Evolutionary conservation across 2,113 vertebrate species (phyloP).

Genomic region (Castor canadensis): DNA sequence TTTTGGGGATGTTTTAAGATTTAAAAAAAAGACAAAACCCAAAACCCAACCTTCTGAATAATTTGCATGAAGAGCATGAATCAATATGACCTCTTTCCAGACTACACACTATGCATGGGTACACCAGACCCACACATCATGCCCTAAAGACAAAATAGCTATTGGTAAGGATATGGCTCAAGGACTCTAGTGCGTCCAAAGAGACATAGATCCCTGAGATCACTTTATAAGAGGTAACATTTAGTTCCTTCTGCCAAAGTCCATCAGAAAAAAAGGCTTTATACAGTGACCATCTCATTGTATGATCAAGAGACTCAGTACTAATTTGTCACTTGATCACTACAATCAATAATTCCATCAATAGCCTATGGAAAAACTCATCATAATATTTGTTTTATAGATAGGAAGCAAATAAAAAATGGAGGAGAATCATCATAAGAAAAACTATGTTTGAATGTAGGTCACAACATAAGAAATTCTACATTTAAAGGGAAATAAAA

Average conservation of each 20-base stretch:
- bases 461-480: slow-evolving; percentile 29
- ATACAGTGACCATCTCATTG: not conserved
- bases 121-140: not conserved
- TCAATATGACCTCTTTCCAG: slow-evolving; percentile 9
- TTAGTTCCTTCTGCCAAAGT: slow-evolving; percentile 23
- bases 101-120: not conserved
- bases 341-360: not conserved
- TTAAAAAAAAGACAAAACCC: not conserved
- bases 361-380: not conserved
- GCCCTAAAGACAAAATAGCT: slow-evolving; percentile 25
- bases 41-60: not conserved
- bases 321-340: not conserved
- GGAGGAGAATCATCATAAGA: not conserved
- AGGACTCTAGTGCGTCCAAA: not conserved
- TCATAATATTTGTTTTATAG: not conserved
- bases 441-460: not conserved
- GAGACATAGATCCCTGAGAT: not conserved
- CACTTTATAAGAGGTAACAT: slow-evolving; percentile 12
- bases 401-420: not conserved
- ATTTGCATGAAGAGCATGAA: slow-evolving; percentile 10
- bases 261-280: not conserved
- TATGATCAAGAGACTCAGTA: not conserved
- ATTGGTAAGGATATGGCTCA: not conserved
- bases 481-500: slow-evolving; percentile 51
- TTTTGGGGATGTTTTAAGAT: not conserved